Conservation (phyloP, 2,797 vertebrate genomes). For the Kryptopterus vitreolus region DNA sequence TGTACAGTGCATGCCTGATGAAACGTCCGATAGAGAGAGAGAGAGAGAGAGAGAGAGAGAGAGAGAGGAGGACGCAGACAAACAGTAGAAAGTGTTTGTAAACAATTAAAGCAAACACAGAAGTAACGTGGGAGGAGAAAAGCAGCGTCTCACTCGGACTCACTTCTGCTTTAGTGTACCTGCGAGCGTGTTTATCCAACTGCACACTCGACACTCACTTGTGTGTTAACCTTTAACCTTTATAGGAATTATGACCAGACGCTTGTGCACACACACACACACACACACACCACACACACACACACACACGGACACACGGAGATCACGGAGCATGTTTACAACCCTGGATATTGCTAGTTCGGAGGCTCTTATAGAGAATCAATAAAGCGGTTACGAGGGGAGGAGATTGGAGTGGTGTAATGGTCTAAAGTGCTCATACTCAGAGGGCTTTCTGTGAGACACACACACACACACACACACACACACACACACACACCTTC, state of each 20-base stretch:
- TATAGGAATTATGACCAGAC: constrained; percentile 66
- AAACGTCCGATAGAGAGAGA: not conserved
- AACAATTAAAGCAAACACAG: constrained; percentile 24
- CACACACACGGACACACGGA: constrained; percentile 28
- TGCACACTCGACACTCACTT: constrained; percentile 66
- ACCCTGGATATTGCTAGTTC: constrained; percentile 66
- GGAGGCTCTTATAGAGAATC: constrained; percentile 57
- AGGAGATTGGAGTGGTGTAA: constrained; percentile 56
- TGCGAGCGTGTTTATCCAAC: constrained; percentile 34
- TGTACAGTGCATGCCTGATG: too few species aligned
- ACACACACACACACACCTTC: constrained; percentile 26
- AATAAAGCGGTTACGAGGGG: constrained; percentile 54
- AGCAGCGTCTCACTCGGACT: not conserved
- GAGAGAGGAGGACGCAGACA: not conserved
- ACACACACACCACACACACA: constrained; percentile 14
- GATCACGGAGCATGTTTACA: constrained; percentile 54
- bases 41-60: not conserved
- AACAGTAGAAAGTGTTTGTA: too few species aligned
- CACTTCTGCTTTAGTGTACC: not conserved
- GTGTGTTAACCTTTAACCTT: constrained; percentile 76
- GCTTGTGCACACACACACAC: constrained; percentile 27
- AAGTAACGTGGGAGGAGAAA: not conserved
- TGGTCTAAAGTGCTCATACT: constrained; percentile 55
- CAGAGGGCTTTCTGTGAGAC: constrained; percentile 43
- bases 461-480: constrained; percentile 24